Evolutionary conservation across 1,140 invertebrate genomes (phyloP), one percentile per base, ranked within the genome.

Genomic region (Drosophila jambulina): DNA sequence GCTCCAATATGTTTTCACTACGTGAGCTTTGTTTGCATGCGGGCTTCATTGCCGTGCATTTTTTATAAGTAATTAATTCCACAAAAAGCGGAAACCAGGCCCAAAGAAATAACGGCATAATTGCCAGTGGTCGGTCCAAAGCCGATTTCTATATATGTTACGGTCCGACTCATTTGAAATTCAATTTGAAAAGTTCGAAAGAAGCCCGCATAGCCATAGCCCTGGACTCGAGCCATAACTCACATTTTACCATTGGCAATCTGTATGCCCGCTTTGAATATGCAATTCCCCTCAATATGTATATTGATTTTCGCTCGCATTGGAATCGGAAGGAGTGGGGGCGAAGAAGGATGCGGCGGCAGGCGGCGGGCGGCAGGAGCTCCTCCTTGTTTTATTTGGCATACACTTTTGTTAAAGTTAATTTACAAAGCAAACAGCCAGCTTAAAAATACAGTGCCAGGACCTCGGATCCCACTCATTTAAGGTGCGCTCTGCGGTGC

Each of bases 391-490:
- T 86, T 62, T 81, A 67, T 75, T 54, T 68, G 51, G 51, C 76
- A 58, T 58, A 59, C 57, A 82, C 80, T 78, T 80, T 75, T 75
- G 82, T 88, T 83, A 83, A 88, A 88, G 85, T 88, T 88, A 88
- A 88, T 88, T 88, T 88, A 75, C 63, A 90, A 88, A 78, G 80
- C 82, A 80, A 88, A 88, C 85, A 88, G 36, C 27, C 46, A 45
- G 69, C 85, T 90, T 88, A 88, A 88, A 88, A 87, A 88, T 81
- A 88, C 85, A 88, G 42, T 53, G 49, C 48, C 49, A 8, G 23
- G 23, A n/a, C 46, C 46, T 48, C 61, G 49, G 21, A 19, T 46
- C 56, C 27, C 45, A 25, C 71, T 75, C 64, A 59, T 58, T 84
- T 60, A 54, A 80, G 81, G 54, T 46, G 59, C 54, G 9, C 54